Base-by-base conservation (phyloP, 2,797 vertebrate species). In the Sebastes dallii region DNA sequence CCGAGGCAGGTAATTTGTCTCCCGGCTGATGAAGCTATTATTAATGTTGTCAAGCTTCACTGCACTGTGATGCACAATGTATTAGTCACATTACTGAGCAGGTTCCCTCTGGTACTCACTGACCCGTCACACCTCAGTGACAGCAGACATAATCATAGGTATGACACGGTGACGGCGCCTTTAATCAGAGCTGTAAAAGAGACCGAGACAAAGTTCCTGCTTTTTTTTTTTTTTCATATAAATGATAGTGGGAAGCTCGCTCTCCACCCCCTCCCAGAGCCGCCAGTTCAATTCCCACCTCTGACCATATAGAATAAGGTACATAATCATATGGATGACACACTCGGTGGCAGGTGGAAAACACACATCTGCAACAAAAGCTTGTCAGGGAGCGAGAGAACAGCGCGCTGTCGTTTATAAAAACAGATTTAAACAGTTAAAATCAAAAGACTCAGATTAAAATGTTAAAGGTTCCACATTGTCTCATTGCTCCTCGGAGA, bases 81-180 rank as follows among this genome's bases (percentile, higher is more conserved):
- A 84, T 84, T 78, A 82, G 83, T 86, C 70, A 81, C 82, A 88
- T 88, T 83, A 83, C 78, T 27, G 87, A 80, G 29, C 84, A 81
- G 84, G 79, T 66, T 81, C 84, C 84, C 71, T 71, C 29, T 22
- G 80, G 70, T 77, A 65, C 75, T 84, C 81, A 68, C 77, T 88
- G 87, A 88, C 87, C 84, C 80, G 87, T 80, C 66, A 71, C 77
- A 54, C 66, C 71, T 66, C 62, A 14, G 66, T 84, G 84, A 79
- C 87, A 84, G 82, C 85, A 75, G 70, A 85, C n/a, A 80, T 91
- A 90, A 91, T 91, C 88, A 88, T 72, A 83, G 88, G 89, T 86
- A 86, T 86, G 89, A 88, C 89, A 89, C 46, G 20, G 77, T 24
- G 84, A 80, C 27, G 81, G 84, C 60, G 66, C 84, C 89, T 91